phyloP scores from a whole-genome alignment of 2,797 vertebrate species.

The Urophycis tenuis region DNA sequence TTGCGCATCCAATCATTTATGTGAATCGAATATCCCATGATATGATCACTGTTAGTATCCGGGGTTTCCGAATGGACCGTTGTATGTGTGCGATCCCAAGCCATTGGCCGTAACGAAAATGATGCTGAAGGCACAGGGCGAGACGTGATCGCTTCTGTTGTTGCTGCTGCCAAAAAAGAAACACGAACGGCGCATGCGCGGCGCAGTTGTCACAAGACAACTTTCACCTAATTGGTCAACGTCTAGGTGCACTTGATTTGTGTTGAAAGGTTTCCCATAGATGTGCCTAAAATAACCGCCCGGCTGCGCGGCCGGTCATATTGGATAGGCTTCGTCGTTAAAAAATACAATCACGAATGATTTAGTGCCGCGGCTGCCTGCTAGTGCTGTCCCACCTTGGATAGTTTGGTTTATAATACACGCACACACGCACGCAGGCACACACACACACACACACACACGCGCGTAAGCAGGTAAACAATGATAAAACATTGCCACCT shows the following conservation, averaged over 20 bases:
- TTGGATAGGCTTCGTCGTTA: no score
- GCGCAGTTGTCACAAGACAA: slow-evolving; percentile 26
- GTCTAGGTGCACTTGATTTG: slow-evolving; percentile 12
- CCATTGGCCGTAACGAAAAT: slow-evolving; percentile 20
- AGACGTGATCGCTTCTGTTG: slow-evolving; percentile 45
- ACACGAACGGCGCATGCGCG: slow-evolving; percentile 47
- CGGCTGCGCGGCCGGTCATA: no score
- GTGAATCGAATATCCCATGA: slow-evolving; percentile 44
- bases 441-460: no score
- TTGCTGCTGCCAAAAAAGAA: slow-evolving; percentile 56
- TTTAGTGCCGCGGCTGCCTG: no score
- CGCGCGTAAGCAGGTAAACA: no score
- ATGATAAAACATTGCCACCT: neutral
- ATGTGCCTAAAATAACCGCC: no score
- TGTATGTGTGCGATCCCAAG: slow-evolving; percentile 4
- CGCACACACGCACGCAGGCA: no score
- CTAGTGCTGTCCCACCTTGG: no score
- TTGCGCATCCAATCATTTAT: slow-evolving; percentile 35
- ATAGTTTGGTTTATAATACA: no score
- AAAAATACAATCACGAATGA: no score
- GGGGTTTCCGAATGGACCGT: slow-evolving; percentile 50
- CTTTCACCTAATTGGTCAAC: slow-evolving; percentile 43
- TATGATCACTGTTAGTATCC: slow-evolving; percentile 48
- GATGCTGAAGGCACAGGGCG: slow-evolving; percentile 40
- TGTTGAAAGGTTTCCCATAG: neutral